Evolutionary conservation across 2,797 vertebrate genomes (phyloP).

Genomic region (Myotis vivesi): DNA sequence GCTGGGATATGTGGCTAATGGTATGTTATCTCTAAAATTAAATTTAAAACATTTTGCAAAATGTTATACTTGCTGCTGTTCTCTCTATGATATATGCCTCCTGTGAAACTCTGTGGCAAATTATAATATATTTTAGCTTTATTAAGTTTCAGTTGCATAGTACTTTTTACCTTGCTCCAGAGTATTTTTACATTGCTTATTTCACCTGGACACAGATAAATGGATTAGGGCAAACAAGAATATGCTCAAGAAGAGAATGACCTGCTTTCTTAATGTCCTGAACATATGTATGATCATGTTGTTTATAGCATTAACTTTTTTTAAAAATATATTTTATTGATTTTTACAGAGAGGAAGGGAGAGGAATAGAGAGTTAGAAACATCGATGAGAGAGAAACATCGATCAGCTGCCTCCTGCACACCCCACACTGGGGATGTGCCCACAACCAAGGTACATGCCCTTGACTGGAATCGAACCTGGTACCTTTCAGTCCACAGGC

Average conservation of each 20-base stretch:
- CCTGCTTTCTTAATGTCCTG: not conserved
- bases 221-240: not conserved
- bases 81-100: not conserved
- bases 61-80: conserved; percentile 20
- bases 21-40: conserved; percentile 81
- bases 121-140: conserved; percentile 11
- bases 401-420: too few species aligned
- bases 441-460: too few species aligned
- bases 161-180: not conserved
- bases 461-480: too few species aligned
- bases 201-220: conserved; percentile 2
- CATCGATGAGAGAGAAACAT: too few species aligned
- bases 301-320: not conserved
- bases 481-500: too few species aligned
- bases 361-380: too few species aligned
- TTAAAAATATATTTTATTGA: too few species aligned
- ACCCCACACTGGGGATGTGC: too few species aligned
- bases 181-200: conserved; percentile 48
- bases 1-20: conserved; percentile 95
- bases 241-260: conserved; percentile 23
- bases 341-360: too few species aligned
- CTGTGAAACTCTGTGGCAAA: not conserved
- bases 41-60: conserved; percentile 49
- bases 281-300: conserved; percentile 1
- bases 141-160: conserved; percentile 13